Conservation (phyloP, 2,113 vertebrate species). For the Bubalus kerabau region DNA sequence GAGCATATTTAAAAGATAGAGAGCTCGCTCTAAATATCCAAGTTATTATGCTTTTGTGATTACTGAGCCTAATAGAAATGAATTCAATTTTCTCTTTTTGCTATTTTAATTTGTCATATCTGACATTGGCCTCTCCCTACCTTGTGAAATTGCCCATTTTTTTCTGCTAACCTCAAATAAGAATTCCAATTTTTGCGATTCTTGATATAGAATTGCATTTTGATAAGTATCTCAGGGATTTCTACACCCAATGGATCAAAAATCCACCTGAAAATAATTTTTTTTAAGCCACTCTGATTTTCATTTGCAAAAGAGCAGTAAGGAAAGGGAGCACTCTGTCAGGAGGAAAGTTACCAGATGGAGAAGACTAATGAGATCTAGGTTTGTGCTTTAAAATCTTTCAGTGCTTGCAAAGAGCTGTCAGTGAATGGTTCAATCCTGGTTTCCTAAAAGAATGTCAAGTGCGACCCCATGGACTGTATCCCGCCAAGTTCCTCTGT, state of each 20-base stretch:
- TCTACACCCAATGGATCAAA: conserved; percentile 8
- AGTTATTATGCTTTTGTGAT: not conserved
- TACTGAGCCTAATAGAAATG: not conserved
- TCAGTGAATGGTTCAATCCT: not conserved
- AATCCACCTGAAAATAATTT: not conserved
- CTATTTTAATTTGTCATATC: not conserved
- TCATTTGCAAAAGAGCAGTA: conserved; percentile 13
- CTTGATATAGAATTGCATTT: conserved; percentile 5
- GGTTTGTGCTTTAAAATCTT: not conserved
- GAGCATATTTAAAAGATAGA: not conserved
- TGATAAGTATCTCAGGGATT: not conserved
- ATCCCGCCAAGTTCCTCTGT: not conserved
- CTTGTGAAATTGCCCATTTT: not conserved
- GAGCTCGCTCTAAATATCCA: not conserved
- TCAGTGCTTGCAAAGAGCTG: not conserved
- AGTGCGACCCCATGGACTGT: not conserved
- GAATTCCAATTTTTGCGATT: conserved; percentile 4
- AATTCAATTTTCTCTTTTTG: not conserved
- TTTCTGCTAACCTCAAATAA: conserved; percentile 43
- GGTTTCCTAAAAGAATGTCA: not conserved
- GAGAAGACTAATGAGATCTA: not conserved
- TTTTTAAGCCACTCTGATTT: not conserved
- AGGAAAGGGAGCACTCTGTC: not conserved
- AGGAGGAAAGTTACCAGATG: not conserved
- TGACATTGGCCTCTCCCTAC: conserved; percentile 4